Conservation (phyloP, 2,888 invertebrate species). For the Ashinkailepas kermadecensis region DNA sequence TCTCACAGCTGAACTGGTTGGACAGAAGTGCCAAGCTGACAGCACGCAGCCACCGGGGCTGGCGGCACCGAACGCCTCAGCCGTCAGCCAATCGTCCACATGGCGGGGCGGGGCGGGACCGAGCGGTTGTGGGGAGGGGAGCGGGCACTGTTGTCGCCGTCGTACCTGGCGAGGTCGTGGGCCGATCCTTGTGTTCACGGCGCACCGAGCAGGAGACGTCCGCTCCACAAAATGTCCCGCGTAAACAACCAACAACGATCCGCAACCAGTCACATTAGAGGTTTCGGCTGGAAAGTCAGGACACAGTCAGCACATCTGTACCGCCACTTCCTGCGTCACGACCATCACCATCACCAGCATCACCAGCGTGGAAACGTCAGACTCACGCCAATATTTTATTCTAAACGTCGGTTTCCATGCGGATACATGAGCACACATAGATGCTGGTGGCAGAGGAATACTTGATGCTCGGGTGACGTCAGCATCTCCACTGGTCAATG, state of each 20-base stretch:
- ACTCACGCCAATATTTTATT: neutral
- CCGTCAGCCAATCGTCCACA: too few relatives aligned
- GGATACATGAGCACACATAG: neutral
- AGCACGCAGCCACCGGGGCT: too few relatives aligned
- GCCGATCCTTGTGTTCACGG: too few relatives aligned
- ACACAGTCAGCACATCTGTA: neutral
- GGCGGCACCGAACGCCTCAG: too few relatives aligned
- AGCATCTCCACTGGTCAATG: neutral
- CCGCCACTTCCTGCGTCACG: too few relatives aligned
- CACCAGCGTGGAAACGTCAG: neutral
- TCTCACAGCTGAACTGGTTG: too few relatives aligned
- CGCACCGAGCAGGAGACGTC: neutral
- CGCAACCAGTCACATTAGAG: neutral
- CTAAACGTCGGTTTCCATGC: neutral
- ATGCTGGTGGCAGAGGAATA: too few relatives aligned
- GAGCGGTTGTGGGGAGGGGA: too few relatives aligned
- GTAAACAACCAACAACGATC: slow-evolving; percentile 6
- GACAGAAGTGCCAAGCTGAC: too few relatives aligned
- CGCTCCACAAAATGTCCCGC: neutral
- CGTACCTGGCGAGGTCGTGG: too few relatives aligned
- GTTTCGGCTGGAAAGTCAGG: slow-evolving; percentile 3
- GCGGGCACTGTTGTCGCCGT: too few relatives aligned
- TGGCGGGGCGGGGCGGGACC: too few relatives aligned
- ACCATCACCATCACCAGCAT: neutral
- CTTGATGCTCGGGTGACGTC: neutral